These are phyloP conservation scores for Leptinotarsa juncta DNA, from an alignment of 2,888 invertebrate genomes.

Conservation along the genomic window DNA sequence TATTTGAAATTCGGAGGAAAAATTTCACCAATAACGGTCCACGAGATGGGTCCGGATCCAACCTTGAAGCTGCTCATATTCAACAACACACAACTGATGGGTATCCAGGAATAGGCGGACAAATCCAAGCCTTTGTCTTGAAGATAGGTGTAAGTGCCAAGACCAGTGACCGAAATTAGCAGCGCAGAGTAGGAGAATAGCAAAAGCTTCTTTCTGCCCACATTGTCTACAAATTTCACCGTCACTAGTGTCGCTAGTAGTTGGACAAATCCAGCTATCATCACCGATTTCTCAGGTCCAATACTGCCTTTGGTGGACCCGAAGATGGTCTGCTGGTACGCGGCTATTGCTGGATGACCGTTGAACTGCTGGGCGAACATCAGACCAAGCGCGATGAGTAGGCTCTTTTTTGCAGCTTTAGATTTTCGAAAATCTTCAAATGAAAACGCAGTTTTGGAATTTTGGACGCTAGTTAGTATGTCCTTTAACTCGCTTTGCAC, in stretches of 20 bases:
- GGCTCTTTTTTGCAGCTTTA: slow-evolving; percentile 53
- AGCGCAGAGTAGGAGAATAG: slow-evolving; percentile 76
- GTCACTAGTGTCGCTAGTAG: slow-evolving; percentile 76
- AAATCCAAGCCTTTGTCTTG: slow-evolving; percentile 39
- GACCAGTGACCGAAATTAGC: slow-evolving; percentile 67
- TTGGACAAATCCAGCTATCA: slow-evolving; percentile 82
- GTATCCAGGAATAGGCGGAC: slow-evolving; percentile 72
- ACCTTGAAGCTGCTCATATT: slow-evolving; percentile 79
- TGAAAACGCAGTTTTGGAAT: slow-evolving; percentile 34
- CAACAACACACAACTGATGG: slow-evolving; percentile 75
- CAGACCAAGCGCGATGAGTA: slow-evolving; percentile 60
- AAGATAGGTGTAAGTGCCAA: slow-evolving; percentile 51
- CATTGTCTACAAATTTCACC: slow-evolving; percentile 79
- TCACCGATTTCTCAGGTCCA: slow-evolving; percentile 75
- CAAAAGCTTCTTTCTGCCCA: slow-evolving; percentile 79
- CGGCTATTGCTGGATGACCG: slow-evolving; percentile 82
- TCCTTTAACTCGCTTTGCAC: slow-evolving; percentile 47
- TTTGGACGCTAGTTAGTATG: slow-evolving; percentile 40
- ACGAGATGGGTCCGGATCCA: slow-evolving; percentile 80
- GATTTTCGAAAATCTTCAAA: slow-evolving; percentile 39
- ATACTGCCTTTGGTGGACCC: slow-evolving; percentile 60
- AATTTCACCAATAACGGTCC: slow-evolving; percentile 86
- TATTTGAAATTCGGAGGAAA: slow-evolving; percentile 83
- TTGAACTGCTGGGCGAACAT: slow-evolving; percentile 60
- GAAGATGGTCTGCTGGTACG: slow-evolving; percentile 81